Percentiles rank a stretch among this genome's conserved stretches.
These are phyloP conservation scores for Glaucidium brasilianum DNA, from an alignment of 2,113 vertebrate species.

Conservation along the genomic window DNA sequence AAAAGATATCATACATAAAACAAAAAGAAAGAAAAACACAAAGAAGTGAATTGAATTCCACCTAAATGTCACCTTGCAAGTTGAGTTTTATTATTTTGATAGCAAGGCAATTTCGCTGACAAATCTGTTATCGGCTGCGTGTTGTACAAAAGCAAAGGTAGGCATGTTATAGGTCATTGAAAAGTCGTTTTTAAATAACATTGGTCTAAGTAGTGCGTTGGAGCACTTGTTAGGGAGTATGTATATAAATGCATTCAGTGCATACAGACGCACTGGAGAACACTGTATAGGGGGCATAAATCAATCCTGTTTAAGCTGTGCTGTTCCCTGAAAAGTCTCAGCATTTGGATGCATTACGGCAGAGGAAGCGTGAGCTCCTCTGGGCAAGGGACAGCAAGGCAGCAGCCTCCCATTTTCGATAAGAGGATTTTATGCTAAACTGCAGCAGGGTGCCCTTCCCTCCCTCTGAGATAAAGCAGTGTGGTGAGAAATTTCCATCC, in stretches of 20 bases:
- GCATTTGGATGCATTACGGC: not conserved
- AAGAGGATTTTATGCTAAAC: not conserved
- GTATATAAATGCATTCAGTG: not conserved
- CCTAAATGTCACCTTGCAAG: conserved; percentile 62
- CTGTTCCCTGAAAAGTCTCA: accelerated
- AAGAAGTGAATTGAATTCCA: conserved; percentile 45
- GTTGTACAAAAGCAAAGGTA: not conserved
- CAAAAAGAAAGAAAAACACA: conserved; percentile 23
- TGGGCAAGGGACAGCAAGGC: not conserved
- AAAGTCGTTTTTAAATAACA: not conserved
- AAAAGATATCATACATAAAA: conserved; percentile 41
- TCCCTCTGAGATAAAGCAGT: not conserved
- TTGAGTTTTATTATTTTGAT: conserved; percentile 51
- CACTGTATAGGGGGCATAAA: not conserved
- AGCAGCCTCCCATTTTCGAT: not conserved
- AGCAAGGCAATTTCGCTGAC: conserved; percentile 40
- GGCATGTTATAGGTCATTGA: not conserved
- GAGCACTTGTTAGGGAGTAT: not conserved
- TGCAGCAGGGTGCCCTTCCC: not conserved
- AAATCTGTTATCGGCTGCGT: not conserved
- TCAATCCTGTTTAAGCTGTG: not conserved
- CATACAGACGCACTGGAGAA: not conserved
- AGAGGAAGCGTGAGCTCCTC: not conserved
- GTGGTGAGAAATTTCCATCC: not conserved
- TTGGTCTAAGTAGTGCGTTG: not conserved